phyloP scores from a whole-genome alignment of 2,888 invertebrate genomes.

The Apamea anceps region DNA sequence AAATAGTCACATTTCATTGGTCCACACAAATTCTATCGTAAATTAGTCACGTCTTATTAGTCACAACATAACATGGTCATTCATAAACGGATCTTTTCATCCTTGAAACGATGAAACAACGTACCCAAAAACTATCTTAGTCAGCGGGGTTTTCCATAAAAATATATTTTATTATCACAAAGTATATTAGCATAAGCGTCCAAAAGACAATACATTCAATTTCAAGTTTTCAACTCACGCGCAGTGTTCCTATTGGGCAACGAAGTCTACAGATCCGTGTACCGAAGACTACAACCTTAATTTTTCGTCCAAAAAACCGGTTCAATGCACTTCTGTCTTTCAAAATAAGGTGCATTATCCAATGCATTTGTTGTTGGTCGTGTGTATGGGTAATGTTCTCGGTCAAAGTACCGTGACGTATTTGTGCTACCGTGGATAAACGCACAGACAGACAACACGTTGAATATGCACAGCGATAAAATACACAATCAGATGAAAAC shows the following conservation, averaged over 20 bases:
- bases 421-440: constrained; percentile 87
- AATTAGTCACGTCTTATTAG: constrained; percentile 53
- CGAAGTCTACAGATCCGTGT: constrained; percentile 80
- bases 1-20: constrained; percentile 46
- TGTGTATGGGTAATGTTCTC: constrained; percentile 56
- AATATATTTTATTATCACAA: constrained; percentile 73
- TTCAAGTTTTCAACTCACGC: constrained; percentile 86
- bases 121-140: constrained; percentile 65
- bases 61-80: constrained; percentile 37
- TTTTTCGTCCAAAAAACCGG: constrained; percentile 31
- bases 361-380: constrained; percentile 28
- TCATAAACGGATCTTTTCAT: constrained; percentile 52
- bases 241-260: constrained; percentile 82
- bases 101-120: constrained; percentile 63
- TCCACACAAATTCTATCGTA: constrained; percentile 29
- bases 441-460: constrained; percentile 79
- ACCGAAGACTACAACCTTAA: constrained; percentile 65
- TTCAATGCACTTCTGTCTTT: not conserved
- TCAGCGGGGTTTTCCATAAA: constrained; percentile 78
- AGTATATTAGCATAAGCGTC: constrained; percentile 82
- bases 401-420: constrained; percentile 81
- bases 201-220: constrained; percentile 76
- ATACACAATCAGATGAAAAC: constrained; percentile 74
- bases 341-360: constrained; percentile 50
- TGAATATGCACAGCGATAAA: constrained; percentile 82